phyloP scores from a whole-genome alignment of 2,113 vertebrate genomes.

The Ascaphus truei region DNA sequence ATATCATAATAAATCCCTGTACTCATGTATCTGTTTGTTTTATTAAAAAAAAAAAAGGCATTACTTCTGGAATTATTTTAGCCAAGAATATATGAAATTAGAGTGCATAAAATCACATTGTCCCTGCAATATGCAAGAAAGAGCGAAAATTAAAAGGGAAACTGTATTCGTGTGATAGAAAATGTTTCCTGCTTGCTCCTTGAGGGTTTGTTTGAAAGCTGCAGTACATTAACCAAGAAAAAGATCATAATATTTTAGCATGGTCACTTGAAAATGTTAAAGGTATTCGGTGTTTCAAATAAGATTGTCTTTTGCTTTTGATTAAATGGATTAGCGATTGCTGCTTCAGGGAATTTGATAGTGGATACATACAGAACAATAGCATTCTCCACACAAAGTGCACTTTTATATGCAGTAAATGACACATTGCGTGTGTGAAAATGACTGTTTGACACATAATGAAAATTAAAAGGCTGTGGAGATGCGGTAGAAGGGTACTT shows the following conservation, averaged over 20 bases:
- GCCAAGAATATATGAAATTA: no score
- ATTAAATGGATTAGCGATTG: neutral
- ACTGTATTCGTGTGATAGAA: no score
- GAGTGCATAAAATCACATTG: no score
- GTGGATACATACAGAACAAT: neutral
- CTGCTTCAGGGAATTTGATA: neutral
- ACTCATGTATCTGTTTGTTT: no score
- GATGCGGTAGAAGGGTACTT: no score
- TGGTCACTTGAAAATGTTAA: neutral
- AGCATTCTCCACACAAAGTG: neutral
- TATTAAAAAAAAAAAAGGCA: no score
- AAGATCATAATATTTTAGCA: constrained; percentile 6
- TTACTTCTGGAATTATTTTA: no score
- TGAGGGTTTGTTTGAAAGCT: no score
- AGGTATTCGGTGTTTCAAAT: neutral
- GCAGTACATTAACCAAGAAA: neutral
- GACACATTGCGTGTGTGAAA: neutral
- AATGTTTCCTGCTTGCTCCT: no score
- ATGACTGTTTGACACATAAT: constrained; percentile 16
- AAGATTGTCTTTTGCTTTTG: neutral
- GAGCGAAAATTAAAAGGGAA: no score
- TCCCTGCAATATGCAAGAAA: no score
- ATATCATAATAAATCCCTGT: no score
- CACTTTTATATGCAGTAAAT: neutral
- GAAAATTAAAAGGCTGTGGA: constrained; percentile 12